Conservation (phyloP, 2,797 vertebrate genomes). For the Carcharodon carcharias region DNA sequence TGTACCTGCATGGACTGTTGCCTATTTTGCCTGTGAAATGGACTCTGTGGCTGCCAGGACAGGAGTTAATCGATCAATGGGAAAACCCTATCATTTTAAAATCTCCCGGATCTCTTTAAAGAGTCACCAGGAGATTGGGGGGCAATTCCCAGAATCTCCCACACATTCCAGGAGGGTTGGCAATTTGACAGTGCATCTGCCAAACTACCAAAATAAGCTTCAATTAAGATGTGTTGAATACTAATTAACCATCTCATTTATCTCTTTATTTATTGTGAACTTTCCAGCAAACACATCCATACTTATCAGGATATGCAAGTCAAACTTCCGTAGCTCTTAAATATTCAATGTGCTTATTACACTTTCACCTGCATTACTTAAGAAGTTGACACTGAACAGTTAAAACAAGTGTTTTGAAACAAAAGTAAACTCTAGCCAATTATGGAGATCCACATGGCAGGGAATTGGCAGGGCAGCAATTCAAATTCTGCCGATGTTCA, state of each 20-base stretch:
- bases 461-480: not conserved
- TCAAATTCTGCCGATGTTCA: not conserved
- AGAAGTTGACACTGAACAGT: not conserved
- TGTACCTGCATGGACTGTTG: too few species aligned
- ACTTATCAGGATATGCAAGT: not conserved
- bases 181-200: not conserved
- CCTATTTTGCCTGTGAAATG: too few species aligned
- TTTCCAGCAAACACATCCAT: not conserved
- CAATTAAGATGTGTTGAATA: not conserved
- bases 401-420: not conserved
- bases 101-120: too few species aligned
- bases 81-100: not conserved
- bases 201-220: not conserved
- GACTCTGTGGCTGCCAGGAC: too few species aligned
- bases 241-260: not conserved
- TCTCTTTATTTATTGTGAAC: not conserved
- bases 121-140: too few species aligned
- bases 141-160: too few species aligned
- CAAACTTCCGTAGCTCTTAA: not conserved
- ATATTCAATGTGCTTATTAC: not conserved
- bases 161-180: too few species aligned
- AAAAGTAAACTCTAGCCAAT: not conserved
- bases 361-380: not conserved
- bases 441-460: not conserved
- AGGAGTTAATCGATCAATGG: too few species aligned